These are phyloP conservation scores for Nannoperca obscura DNA, from an alignment of 2,797 vertebrate genomes.

Conservation along the genomic window DNA sequence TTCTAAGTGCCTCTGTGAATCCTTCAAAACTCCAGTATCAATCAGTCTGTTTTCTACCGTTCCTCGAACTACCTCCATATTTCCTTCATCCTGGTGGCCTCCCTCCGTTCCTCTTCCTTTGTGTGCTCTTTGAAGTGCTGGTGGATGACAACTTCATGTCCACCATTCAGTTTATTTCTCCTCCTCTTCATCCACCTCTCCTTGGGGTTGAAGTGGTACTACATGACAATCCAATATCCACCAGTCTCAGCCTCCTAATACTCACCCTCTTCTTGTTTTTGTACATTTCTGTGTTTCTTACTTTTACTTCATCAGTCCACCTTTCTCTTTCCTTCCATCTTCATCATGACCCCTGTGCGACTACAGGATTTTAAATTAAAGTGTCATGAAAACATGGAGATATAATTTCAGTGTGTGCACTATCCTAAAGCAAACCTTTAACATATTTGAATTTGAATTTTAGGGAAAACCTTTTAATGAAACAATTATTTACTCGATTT, in stretches of 20 bases:
- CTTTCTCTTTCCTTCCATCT: background rate
- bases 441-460: background rate
- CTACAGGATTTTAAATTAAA: background rate
- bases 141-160: conserved; percentile 56
- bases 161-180: conserved; percentile 49
- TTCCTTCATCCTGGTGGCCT: conserved; percentile 22
- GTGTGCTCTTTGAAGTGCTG: conserved; percentile 58
- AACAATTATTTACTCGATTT: background rate
- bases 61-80: conserved; percentile 32
- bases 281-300: background rate
- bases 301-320: conserved; percentile 7
- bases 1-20: conserved; percentile 42
- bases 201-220: conserved; percentile 60
- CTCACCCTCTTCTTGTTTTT: background rate
- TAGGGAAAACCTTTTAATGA: background rate
- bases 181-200: conserved; percentile 49
- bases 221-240: conserved; percentile 68
- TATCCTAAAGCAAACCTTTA: background rate
- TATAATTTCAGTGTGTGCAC: background rate
- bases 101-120: conserved; percentile 26
- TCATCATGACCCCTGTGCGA: background rate
- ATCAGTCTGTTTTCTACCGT: conserved; percentile 35
- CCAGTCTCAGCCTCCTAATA: conserved; percentile 34
- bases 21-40: conserved; percentile 34
- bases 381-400: background rate